Evolutionary conservation across 2,113 vertebrate species (phyloP).

Genomic region (Misgurnus mizolepis): DNA sequence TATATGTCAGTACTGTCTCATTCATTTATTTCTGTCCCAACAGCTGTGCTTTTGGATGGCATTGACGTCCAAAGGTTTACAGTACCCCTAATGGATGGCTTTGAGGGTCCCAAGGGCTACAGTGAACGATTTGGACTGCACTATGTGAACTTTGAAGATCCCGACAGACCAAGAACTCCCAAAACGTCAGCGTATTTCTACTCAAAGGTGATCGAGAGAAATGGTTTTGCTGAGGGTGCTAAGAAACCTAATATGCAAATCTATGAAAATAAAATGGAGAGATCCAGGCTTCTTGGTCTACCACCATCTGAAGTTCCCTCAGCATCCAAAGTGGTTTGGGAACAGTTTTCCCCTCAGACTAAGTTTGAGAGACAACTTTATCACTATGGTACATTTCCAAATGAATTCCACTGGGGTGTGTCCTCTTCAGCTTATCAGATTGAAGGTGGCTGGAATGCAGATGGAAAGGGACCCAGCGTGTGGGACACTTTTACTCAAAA

Average conservation of each 20-base stretch:
- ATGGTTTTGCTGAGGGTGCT: slow-evolving; percentile 74
- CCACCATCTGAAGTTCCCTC: slow-evolving; percentile 86
- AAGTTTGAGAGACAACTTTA: slow-evolving; percentile 82
- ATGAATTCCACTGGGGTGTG: slow-evolving; percentile 86
- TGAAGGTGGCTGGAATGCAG: slow-evolving; percentile 90
- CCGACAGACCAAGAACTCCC: slow-evolving; percentile 83
- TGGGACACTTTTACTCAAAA: slow-evolving; percentile 91
- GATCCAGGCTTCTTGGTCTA: slow-evolving; percentile 49
- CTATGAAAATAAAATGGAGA: background rate
- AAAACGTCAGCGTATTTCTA: slow-evolving; percentile 87
- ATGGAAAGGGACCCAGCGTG: slow-evolving; percentile 89
- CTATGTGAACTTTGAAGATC: slow-evolving; percentile 78
- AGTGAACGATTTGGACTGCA: slow-evolving; percentile 85
- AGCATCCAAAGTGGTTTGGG: slow-evolving; percentile 83
- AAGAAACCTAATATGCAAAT: background rate
- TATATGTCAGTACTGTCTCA: too few relatives aligned
- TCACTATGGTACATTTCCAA: slow-evolving; percentile 82
- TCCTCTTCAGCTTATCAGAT: slow-evolving; percentile 90
- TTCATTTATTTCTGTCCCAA: slow-evolving; percentile 37
- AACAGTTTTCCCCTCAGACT: slow-evolving; percentile 84
- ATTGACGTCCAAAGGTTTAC: slow-evolving; percentile 80
- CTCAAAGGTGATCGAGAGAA: slow-evolving; percentile 78
- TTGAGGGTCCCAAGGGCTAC: slow-evolving; percentile 85
- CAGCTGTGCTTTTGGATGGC: slow-evolving; percentile 77
- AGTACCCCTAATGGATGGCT: slow-evolving; percentile 86